phyloP scores from a whole-genome alignment of 2,113 vertebrate species.

The Aegotheles bennettii region DNA sequence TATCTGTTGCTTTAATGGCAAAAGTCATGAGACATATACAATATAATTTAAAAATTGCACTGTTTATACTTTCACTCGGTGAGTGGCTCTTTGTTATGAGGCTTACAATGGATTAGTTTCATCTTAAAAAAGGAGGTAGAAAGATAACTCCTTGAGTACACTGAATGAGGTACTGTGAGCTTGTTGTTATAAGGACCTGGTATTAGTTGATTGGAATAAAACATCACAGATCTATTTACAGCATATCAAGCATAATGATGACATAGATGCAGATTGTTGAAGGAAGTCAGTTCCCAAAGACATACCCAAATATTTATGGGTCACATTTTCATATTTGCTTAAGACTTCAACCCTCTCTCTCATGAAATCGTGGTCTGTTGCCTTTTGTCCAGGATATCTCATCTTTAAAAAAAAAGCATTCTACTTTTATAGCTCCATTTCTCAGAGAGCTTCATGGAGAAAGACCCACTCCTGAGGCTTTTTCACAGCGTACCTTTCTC shows the following conservation, averaged over 20 bases:
- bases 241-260: neutral
- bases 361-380: rapidly evolving
- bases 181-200: neutral
- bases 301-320: neutral
- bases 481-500: neutral
- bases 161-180: neutral
- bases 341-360: neutral
- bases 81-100: slow-evolving; percentile 1
- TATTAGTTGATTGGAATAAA: neutral
- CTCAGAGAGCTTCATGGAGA: neutral
- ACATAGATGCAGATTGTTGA: neutral
- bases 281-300: neutral
- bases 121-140: neutral
- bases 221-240: neutral
- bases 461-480: neutral
- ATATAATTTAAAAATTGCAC: neutral
- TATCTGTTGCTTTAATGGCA: neutral
- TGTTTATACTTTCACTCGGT: neutral
- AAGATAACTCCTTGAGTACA: neutral
- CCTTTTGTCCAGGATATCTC: neutral
- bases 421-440: neutral
- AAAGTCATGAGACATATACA: neutral
- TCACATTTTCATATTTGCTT: neutral
- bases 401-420: neutral
- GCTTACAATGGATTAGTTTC: slow-evolving; percentile 24